Conservation (phyloP, 2,797 vertebrate genomes). For the Etheostoma perlongum region DNA sequence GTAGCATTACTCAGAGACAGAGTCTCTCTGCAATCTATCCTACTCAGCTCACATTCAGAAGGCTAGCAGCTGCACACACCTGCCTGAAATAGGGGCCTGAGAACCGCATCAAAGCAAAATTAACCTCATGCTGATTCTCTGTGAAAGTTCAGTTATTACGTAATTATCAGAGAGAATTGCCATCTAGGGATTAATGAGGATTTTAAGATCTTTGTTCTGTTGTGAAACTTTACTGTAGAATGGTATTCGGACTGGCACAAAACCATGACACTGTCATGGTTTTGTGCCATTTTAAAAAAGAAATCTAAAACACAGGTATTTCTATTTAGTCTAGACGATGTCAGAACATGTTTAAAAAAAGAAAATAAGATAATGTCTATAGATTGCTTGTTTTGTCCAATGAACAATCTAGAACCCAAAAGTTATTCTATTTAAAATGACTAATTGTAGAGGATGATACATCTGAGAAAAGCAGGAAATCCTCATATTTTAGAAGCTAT, state of each 20-base stretch:
- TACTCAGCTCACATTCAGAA: slow-evolving; percentile 48
- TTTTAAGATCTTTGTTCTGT: not conserved
- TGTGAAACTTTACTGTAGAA: not conserved
- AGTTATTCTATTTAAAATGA: not conserved
- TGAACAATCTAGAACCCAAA: not conserved
- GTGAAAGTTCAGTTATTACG: slow-evolving; percentile 1
- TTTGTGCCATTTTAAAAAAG: not conserved
- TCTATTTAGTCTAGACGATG: not conserved
- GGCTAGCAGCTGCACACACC: slow-evolving; percentile 29
- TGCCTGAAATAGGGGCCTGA: slow-evolving; percentile 44
- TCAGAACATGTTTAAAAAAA: not conserved
- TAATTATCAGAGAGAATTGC: slow-evolving; percentile 8
- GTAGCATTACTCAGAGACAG: slow-evolving; percentile 73
- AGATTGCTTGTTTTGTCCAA: not conserved
- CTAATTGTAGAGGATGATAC: not conserved
- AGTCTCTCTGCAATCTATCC: slow-evolving; percentile 61
- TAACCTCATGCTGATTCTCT: slow-evolving; percentile 34
- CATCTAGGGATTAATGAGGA: not conserved
- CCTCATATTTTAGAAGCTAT: not conserved
- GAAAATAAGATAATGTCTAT: not conserved
- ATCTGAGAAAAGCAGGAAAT: not conserved
- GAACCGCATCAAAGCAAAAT: slow-evolving; percentile 49
- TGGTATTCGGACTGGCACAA: not conserved
- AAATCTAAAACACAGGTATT: not conserved
- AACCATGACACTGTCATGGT: not conserved